Evolutionary conservation across 2,888 invertebrate species (phyloP), one percentile per base, ranked within the genome.

Genomic region (Acholoe squamosa): DNA sequence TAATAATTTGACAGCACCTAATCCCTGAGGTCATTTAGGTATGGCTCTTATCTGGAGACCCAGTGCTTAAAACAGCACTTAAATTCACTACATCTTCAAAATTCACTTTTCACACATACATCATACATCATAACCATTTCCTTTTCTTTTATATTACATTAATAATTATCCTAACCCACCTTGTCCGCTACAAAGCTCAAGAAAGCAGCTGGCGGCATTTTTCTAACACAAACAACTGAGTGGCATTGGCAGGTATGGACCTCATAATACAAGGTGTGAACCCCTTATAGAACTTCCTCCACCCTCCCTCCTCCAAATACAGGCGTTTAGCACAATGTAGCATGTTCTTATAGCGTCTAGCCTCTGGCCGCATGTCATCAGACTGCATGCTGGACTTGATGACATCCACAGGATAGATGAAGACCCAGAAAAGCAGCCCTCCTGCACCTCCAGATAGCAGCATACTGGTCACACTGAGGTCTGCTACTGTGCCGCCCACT

Each of bases 351-450:
- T 80, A 90, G 19, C 88, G 22, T 0, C 93, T 67, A 86, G 91
- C 56, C 22, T 54, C 31, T 19, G 12, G 67, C 33, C 92, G 56
- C 19, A 91, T 88, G 22, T 92, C 91, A 67, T 93, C 93, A 0
- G 92, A 91, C 91, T 92, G 92, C 90, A 93, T 91, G 14, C 92
- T 84, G 1, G 93, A 93, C 89, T 93, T 93, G 91, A 93, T 90
- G 71, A 92, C 92, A 89, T 93, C 93, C 1, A 92, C 91, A 12
- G 93, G 93, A 84, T 93, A 93, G 10, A 92, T 92, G 51, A 92
- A 76, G 28, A 91, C 67, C 93, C 93, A 93, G 91, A 91, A 92
- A n/a, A 91, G 54, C 52, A 92, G 90, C 22, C 93, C 93, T 12
- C 90, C 93, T 0, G 89, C 84, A 0, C 92, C 93, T 0, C 92